Evolutionary conservation across 2,797 vertebrate genomes (phyloP), one percentile per base, ranked within the genome.

Genomic region (Tauraco hartlaubi): DNA sequence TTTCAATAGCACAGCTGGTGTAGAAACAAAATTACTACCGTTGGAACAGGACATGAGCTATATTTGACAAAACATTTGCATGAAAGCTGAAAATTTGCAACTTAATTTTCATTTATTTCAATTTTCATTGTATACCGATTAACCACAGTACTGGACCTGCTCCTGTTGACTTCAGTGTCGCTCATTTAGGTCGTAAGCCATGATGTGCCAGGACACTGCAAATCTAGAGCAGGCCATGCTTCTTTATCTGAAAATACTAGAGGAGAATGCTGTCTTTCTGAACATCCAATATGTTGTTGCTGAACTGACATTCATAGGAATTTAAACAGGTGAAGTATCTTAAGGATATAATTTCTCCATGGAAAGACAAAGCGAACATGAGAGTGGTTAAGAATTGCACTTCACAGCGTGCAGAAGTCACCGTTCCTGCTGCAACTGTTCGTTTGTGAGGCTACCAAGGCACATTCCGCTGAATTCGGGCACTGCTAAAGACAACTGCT

Each of bases 1-100:
- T 80, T 54, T 94, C 91, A 96, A 90, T 95, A 63, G 94, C 88
- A 88, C 96, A 96, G 96, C 95, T 95, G 96, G 79, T 88, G 74
- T 12, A 56, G 82, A 73, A 84, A 58, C 69, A 21, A 88, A 95
- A 97, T 92, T 43, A 52, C 79, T 75, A 73, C 75, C 52, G 8
- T 94, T 88, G 85, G 87, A 94, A 84, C 71, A 92, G 91, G 92
- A 94, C 91, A 55, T 8, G 63, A 84, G 73, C 88, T 96, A 95
- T 91, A 92, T 95, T 92, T 94, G 85, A 94, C 51, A 76, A 90
- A 92, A 51, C 14, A 72, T 94, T 96, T 97, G 88, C 82, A 92
- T 88, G 92, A 86, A 90, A 92, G 73, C 73, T 67, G 90, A 92
- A 73, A 81, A 96, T 86, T 72, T 92, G 91, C 92, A 88, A 69